A percentile compares a stretch with the other conserved stretches of the same genome.
Evolutionary conservation across 2,113 vertebrate species (phyloP).

Genomic region (Stegastes partitus): DNA sequence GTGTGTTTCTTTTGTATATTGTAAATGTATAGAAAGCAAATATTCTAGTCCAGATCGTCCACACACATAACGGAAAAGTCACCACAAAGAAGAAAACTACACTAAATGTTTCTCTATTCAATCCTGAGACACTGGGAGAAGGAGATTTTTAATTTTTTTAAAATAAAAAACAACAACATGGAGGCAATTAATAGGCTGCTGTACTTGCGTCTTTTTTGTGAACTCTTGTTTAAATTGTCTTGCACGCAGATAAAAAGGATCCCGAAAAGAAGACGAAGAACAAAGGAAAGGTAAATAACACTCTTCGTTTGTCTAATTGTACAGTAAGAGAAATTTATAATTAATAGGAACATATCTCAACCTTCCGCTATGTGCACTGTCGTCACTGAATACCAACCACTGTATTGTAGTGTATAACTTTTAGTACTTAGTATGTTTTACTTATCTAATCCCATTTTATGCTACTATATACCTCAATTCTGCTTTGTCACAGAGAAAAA

Average conservation of each 20-base stretch:
- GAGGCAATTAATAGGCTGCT: background rate
- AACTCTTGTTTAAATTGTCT: slow-evolving; percentile 8
- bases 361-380: too few relatives aligned
- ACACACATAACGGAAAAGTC: background rate
- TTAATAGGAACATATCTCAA: background rate
- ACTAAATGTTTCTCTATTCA: background rate
- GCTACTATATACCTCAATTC: background rate
- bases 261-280: slow-evolving; percentile 52
- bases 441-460: background rate
- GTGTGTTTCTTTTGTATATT: background rate
- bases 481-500: background rate
- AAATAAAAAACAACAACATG: background rate
- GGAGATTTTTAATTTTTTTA: background rate
- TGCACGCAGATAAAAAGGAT: slow-evolving; percentile 73
- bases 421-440: background rate
- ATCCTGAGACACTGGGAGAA: background rate
- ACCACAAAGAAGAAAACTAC: background rate
- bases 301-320: background rate
- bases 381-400: slow-evolving; percentile 2
- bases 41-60: background rate
- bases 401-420: background rate
- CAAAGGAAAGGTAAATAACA: slow-evolving; percentile 74
- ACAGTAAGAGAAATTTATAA: background rate
- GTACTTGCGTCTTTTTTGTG: background rate
- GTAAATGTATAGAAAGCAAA: background rate